Evolutionary conservation across 2,113 vertebrate genomes (phyloP), one percentile per base, ranked within the genome.

Genomic region (Rhagologus leucostigma): DNA sequence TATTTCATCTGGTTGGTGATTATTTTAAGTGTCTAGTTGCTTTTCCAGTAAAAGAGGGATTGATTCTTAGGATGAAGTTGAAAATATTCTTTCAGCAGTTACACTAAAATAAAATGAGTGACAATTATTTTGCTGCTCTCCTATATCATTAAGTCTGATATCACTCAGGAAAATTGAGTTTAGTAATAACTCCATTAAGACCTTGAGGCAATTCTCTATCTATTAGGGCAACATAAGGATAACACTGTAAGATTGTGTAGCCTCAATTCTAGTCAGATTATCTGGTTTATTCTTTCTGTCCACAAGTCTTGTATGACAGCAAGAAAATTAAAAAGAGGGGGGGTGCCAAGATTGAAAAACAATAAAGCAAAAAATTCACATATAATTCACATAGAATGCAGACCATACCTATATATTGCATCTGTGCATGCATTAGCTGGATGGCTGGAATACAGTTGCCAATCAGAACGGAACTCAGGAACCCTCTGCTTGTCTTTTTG

Each of bases 231-330:
- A 87, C 35, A 78, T 68, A 71, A 91, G 56, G 86, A 90, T 84
- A 93, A 82, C 24, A 93, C 30, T 87, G 32, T 92, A 84, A 95
- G 37, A 24, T 41, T 80, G 52, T 73, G 71, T 39, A 83, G 35
- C 83, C 62, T 95, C 77, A 46, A 3, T 92, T 96, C 84, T 91
- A 83, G 77, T 71, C 87, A 89, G 79, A 70, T 91, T 73, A 96
- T 97, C 85, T 95, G 91, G 91, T 91, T 96, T 97, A 75, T 94
- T 92, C 76, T 95, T 95, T 70, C 79, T 96, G 42, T 94, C 59
- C 69, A 73, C 83, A 88, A 91, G 57, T 57, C 19, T 86, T 95
- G 18, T 93, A 87, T 97, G 89, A 88, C 80, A 97, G 75, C 87
- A 95, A 87, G 30, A 88, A 96, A 93, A 93, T 93, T 80, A 59